A percentile compares a stretch with the other conserved stretches of the same genome.
Evolutionary conservation across 2,888 invertebrate species (phyloP).

Genomic region (Micoletzkya japonica): DNA sequence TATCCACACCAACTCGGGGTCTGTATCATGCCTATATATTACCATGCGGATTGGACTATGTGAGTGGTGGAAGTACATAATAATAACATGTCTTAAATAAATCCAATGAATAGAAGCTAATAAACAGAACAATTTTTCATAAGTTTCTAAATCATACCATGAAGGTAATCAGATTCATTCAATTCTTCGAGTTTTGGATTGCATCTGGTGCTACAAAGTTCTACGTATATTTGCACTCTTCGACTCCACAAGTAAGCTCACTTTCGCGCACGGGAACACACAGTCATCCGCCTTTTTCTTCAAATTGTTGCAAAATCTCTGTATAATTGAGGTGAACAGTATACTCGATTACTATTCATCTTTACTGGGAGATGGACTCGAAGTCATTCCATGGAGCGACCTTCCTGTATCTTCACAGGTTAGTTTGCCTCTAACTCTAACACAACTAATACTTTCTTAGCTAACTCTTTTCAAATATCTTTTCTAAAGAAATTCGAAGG

Average conservation of each 20-base stretch:
- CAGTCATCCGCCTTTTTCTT: neutral
- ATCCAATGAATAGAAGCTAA: too few species aligned
- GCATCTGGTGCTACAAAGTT: neutral
- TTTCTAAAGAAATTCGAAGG: too few species aligned
- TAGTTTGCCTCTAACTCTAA: too few species aligned
- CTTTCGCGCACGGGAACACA: neutral
- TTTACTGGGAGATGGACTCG: neutral
- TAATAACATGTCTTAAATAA: neutral
- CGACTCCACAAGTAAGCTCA: neutral
- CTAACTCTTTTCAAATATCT: too few species aligned
- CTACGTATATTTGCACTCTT: neutral
- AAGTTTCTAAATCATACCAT: too few species aligned
- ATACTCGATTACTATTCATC: neutral
- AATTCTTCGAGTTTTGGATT: conserved; percentile 18
- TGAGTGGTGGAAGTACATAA: neutral
- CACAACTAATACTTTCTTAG: too few species aligned
- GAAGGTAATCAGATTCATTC: conserved; percentile 15
- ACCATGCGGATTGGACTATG: conserved; percentile 10
- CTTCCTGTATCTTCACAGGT: neutral
- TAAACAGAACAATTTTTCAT: too few species aligned
- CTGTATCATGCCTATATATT: conserved; percentile 5
- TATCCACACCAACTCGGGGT: conserved; percentile 1
- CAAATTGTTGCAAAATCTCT: neutral
- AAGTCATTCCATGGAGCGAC: neutral
- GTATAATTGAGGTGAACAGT: neutral